Base-by-base conservation (phyloP, 2,113 vertebrate species). In the Apaloderma vittatum region DNA sequence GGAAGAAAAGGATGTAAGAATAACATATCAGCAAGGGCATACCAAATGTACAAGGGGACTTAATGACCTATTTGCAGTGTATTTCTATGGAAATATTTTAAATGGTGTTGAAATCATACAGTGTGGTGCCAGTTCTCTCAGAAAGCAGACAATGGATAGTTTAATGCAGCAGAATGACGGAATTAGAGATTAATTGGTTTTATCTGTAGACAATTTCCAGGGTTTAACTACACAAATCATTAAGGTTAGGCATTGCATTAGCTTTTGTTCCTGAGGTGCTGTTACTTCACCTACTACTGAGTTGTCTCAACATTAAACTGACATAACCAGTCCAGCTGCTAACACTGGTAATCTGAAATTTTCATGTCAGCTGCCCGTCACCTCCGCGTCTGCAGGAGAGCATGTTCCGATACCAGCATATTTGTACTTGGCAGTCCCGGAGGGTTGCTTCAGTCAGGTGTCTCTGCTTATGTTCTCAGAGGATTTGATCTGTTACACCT, bases 341-440 rank as follows among this genome's bases (percentile, higher is more conserved):
- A 37, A 58, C 23, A 26, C 7, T 6, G 32, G 8, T 51, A 19
- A n/a, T 23, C 30, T 51, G 45, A 12, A 30, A 15, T 46, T 11
- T 68, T 62, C 51, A 37, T 21, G 11, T 37, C 19, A 36, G 34
- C 72, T 67, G 40, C 45, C 57, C 51, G 32, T 61, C 26, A n/a
- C 40, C 55, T 46, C 49, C 8, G 0, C 34, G n/a, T 8, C 55
- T 74, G 70, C 32, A 34, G 21, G 21, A 51, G 23, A 57, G 34
- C 29, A 5, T 0, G 3, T 12, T 73, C 68, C 12, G 24, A 51
- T 26, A 30, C 11, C 0, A 1, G 19, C 34, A 55, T 22, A 7
- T n/a, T n/a, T 3, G 3, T 26, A 40, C 5, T 76, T 46, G 45
- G 37, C 36, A 30, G 8, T 32, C 43, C 20, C 45, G 36, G 46